Evolutionary conservation across 92 coral and sea anemone genomes (phyloP), one percentile per base, ranked within the genome.

Genomic region (Phenganax subtilis): DNA sequence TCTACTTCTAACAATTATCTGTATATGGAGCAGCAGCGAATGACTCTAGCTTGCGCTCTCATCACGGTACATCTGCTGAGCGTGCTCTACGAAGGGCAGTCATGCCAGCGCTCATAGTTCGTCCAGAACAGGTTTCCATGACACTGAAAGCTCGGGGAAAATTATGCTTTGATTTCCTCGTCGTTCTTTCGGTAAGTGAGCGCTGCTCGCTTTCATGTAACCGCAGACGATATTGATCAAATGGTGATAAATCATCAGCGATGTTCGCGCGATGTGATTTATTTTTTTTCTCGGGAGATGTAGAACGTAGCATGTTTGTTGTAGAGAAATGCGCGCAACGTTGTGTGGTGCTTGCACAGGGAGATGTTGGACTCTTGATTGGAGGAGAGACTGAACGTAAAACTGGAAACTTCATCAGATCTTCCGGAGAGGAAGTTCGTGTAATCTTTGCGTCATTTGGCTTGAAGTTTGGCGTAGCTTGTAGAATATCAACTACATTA

Each of bases 121-220:
- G 11, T 6, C 73, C 73, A 20, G 73, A 8, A 61, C n/a, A 30
- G 31, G 74, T n/a, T 4, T 79, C 83, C 74, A 79, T 29, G 25
- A 73, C 83, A 25, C 83, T 79, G 27, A 79, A 37, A 44, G 83
- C 67, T 54, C 83, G 67, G 1, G 54, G 8, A n/a, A 52, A 65
- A 30, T 63, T 72, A 20, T 53, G 44, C 53, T 79, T 79, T 8
- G 55, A 7, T 51, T 79, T 79, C 10, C 83, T 10, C 16, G 62
- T 65, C 3, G 47, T 37, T 37, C 47, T 37, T 37, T 37, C 47
- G 2, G 3, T 5, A 37, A 37, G 47, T 37, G 47, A 37, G 12
- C 83, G 68, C 65, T 63, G 72, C 51, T 79, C 83, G 51, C 83
- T 79, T 31, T 79, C 83, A 63, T 79, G 83, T 51, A 79, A 20